Evolutionary conservation across 1,140 invertebrate genomes (phyloP).

Genomic region (Drosophila kurseongensis): DNA sequence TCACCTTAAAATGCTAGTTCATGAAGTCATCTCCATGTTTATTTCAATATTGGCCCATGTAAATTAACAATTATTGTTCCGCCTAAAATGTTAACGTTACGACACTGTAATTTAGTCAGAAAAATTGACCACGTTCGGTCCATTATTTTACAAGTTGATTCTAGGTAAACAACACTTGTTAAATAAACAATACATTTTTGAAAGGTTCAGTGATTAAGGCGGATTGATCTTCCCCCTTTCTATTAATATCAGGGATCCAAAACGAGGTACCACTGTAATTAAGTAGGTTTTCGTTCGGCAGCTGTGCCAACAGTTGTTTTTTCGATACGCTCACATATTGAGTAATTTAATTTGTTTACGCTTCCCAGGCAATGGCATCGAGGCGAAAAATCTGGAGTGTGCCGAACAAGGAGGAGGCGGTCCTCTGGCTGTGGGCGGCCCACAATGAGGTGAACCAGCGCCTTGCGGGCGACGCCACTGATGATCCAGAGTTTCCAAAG

Average conservation of each 20-base stretch:
- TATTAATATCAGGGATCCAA: background rate
- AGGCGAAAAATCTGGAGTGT: conserved; percentile 89
- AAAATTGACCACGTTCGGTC: too few relatives aligned
- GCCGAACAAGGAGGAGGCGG: conserved; percentile 88
- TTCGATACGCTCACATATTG: conserved; percentile 15
- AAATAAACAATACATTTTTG: background rate
- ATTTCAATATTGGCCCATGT: background rate
- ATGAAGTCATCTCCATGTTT: background rate
- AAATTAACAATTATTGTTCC: too few relatives aligned
- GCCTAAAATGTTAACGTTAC: too few relatives aligned
- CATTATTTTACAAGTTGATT: background rate
- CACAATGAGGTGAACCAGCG: conserved; percentile 97
- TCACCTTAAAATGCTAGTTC: too few relatives aligned
- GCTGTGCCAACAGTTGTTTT: conserved; percentile 44
- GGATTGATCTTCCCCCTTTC: background rate
- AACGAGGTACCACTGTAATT: conserved; percentile 5
- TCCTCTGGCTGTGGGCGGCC: conserved; percentile 97
- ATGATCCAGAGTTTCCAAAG: conserved; percentile 96
- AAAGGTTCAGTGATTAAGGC: background rate
- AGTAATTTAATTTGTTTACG: conserved; percentile 28
- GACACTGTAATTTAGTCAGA: background rate
- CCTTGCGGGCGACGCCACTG: conserved; percentile 92
- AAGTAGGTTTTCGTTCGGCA: conserved; percentile 21
- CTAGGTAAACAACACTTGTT: background rate
- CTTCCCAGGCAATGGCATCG: conserved; percentile 88